Evolutionary conservation across 1,140 invertebrate genomes (phyloP), one percentile per base, ranked within the genome.

Genomic region (Melitaea cinxia): DNA sequence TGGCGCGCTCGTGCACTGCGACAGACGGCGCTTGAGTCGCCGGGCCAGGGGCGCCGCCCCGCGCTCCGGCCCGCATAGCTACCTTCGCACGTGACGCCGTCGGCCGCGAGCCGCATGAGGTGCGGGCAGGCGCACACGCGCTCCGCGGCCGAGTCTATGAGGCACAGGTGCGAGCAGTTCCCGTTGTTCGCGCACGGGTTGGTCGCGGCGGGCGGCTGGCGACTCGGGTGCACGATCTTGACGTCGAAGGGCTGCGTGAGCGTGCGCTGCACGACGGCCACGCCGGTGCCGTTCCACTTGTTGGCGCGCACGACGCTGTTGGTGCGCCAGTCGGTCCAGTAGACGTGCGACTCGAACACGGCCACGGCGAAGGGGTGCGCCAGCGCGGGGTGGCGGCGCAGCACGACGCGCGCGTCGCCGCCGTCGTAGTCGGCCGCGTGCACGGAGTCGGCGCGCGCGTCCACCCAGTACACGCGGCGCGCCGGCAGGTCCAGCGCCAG

Each of bases 251-350:
- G 96, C 72, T 94, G 94, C 3, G 93, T 93, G 45, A 93, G 95
- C 86, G 91, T 95, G 78, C 92, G 93, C 88, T 93, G 94, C 81
- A 92, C 93, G 81, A 92, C 94, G 76, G 73, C 94, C 1, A 94
- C 91, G 73, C 94, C 92, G 26, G 87, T 88, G 56, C 94, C 94
- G 69, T 92, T 95, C 95, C 91, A 93, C 87, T 96, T 96, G 74
- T 95, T 94, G 4, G 95, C 95, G 53, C 94, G 85, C 59, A 96
- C 93, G 9, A 97, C 92, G 67, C 79, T 79, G 70, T 95, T 94
- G 2, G 93, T 94, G n/a, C 95, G 90, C 96, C 96, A 97, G 80
- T 97, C 98, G 0, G 97, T 99, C 97, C 98, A 98, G 88, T 97
- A 99, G 0, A 99, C 93, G 78, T 95, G 95, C 70, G 96, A 94